Percentiles rank a stretch among this genome's conserved stretches.
phyloP scores from a whole-genome alignment of 1,140 invertebrate species.

The Zaprionus vittiger region DNA sequence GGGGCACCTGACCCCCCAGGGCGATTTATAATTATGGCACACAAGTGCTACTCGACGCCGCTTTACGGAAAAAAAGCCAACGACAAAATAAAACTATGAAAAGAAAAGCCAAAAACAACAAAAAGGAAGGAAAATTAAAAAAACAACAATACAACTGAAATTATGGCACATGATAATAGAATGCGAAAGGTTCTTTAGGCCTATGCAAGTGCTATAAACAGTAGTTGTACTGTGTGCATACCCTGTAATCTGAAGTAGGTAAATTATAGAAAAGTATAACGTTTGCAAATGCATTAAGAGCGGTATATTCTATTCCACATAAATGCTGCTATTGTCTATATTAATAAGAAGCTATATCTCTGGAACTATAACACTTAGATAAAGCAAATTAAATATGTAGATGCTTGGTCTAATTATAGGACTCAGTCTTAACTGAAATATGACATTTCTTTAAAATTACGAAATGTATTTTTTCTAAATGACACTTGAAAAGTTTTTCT shows the following conservation, averaged over 20 bases:
- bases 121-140: background rate
- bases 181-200: slow-evolving; percentile 17
- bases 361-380: background rate
- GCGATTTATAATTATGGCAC: slow-evolving; percentile 74
- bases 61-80: slow-evolving; percentile 44
- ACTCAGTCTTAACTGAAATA: background rate
- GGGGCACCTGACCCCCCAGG: slow-evolving; percentile 36
- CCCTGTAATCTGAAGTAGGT: background rate
- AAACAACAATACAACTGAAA: slow-evolving; percentile 48
- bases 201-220: slow-evolving; percentile 14
- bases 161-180: slow-evolving; percentile 66
- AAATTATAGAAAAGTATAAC: too few relatives aligned
- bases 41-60: slow-evolving; percentile 70
- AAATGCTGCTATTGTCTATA: background rate
- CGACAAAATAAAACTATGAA: slow-evolving; percentile 6
- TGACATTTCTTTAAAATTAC: too few relatives aligned
- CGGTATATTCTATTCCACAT: background rate
- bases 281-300: too few relatives aligned
- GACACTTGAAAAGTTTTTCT: too few relatives aligned
- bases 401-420: background rate
- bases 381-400: background rate
- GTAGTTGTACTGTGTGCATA: background rate
- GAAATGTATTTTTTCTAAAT: too few relatives aligned
- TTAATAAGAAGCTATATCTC: background rate
- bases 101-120: slow-evolving; percentile 6